A percentile compares a stretch with the other conserved stretches of the same genome.
Conservation (phyloP, 2,113 vertebrate genomes). For the Cranoglanis bouderius region DNA sequence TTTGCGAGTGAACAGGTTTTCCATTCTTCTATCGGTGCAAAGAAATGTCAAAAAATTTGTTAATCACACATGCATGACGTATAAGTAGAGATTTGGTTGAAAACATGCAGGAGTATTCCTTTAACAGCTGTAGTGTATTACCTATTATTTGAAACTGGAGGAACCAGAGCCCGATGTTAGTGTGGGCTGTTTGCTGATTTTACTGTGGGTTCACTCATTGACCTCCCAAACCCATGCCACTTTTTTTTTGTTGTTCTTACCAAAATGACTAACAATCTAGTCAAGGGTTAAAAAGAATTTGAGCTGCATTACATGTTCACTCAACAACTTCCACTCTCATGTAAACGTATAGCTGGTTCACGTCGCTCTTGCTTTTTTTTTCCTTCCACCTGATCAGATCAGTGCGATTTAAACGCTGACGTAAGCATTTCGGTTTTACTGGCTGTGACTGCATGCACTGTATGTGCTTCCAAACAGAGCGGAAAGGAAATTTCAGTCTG, state of each 20-base stretch:
- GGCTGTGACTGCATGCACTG: neutral
- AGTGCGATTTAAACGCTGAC: neutral
- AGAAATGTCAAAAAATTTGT: neutral
- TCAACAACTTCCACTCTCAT: neutral
- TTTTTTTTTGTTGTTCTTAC: neutral
- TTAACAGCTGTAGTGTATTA: neutral
- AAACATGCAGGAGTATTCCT: neutral
- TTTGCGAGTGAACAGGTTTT: neutral
- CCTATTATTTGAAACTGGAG: neutral
- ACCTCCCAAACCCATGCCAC: neutral
- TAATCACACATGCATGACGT: neutral
- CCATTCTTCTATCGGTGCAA: neutral
- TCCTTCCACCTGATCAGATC: neutral
- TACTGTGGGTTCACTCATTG: slow-evolving; percentile 15
- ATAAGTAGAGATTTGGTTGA: neutral
- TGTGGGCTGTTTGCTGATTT: neutral
- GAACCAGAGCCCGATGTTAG: neutral
- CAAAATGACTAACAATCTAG: neutral
- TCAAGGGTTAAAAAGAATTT: neutral
- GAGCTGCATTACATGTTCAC: neutral
- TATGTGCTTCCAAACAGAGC: neutral
- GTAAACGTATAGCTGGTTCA: neutral
- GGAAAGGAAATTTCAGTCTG: neutral
- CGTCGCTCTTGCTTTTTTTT: neutral
- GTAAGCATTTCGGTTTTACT: neutral